A percentile compares a stretch with the other conserved stretches of the same genome.
Evolutionary conservation across 2,888 invertebrate genomes (phyloP).

Genomic region (Trissoscelio sp.): DNA sequence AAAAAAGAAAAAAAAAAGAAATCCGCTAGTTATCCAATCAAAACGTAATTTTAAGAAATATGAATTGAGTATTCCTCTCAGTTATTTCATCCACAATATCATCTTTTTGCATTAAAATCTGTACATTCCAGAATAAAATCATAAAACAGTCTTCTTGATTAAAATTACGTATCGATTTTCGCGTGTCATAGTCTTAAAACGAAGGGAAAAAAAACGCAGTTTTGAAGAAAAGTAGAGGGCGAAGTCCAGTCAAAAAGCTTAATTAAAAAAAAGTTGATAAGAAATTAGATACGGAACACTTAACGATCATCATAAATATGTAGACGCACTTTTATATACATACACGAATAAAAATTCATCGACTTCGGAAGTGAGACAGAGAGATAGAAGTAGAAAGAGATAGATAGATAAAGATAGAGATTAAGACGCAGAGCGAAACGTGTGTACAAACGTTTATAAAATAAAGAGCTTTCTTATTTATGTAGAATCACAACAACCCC

Average conservation of each 20-base stretch:
- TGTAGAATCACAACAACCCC: constrained; percentile 48
- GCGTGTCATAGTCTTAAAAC: neutral
- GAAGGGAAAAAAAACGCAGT: neutral
- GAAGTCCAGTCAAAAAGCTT: neutral
- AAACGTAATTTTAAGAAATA: constrained; percentile 35
- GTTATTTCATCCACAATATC: neutral
- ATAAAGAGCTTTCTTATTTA: constrained; percentile 50
- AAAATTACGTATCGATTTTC: neutral
- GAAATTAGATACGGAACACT: constrained; percentile 17
- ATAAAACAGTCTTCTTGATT: neutral
- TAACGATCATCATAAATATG: constrained; percentile 39
- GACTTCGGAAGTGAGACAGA: constrained; percentile 19
- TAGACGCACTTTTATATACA: constrained; percentile 54
- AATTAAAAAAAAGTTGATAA: neutral
- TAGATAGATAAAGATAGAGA: constrained; percentile 3
- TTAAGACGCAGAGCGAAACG: constrained; percentile 10
- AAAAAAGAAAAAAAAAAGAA: constrained; percentile 1
- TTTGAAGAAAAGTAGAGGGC: neutral
- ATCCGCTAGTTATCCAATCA: neutral
- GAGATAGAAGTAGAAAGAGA: constrained; percentile 14
- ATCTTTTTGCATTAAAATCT: neutral
- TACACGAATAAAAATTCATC: constrained; percentile 29
- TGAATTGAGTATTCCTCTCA: constrained; percentile 38
- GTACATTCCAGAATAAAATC: neutral
- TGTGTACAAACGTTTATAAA: constrained; percentile 52